A percentile compares a stretch with the other conserved stretches of the same genome.
phyloP scores from a whole-genome alignment of 1,140 invertebrate species.

The Micrasema minimum region DNA sequence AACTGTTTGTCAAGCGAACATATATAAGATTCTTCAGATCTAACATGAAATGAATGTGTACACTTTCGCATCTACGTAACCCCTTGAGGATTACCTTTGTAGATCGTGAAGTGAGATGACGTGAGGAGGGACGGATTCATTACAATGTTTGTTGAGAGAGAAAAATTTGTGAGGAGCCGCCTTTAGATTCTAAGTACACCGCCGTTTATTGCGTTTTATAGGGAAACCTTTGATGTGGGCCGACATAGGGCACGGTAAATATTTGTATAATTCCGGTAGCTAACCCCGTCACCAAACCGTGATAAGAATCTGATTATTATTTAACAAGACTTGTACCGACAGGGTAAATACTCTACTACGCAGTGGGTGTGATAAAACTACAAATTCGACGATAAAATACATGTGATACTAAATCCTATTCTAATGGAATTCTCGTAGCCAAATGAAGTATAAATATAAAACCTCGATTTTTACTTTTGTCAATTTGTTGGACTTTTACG shows the following conservation, averaged over 20 bases:
- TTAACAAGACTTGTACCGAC: too few species aligned
- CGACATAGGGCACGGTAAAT: conserved; percentile 24
- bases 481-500: too few species aligned
- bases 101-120: conserved; percentile 28
- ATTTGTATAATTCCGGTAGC: conserved; percentile 36
- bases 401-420: too few species aligned
- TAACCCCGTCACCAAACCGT: conserved; percentile 21
- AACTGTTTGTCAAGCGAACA: too few species aligned
- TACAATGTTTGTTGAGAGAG: conserved; percentile 35
- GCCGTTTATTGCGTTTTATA: conserved; percentile 44
- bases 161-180: conserved; percentile 32
- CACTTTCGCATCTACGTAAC: conserved; percentile 13
- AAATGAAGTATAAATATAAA: too few species aligned
- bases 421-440: background rate
- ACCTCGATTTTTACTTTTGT: too few species aligned
- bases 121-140: conserved; percentile 29
- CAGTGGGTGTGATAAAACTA: too few species aligned
- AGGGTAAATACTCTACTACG: too few species aligned
- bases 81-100: conserved; percentile 29
- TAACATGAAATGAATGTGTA: conserved; percentile 2
- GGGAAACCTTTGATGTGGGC: conserved; percentile 36
- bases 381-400: too few species aligned
- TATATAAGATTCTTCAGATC: too few species aligned
- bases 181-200: conserved; percentile 36
- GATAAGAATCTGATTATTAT: conserved; percentile 10